Percentiles rank a stretch among this genome's conserved stretches.
Evolutionary conservation across 2,797 vertebrate species (phyloP).

Genomic region (Anas bahamensis): DNA sequence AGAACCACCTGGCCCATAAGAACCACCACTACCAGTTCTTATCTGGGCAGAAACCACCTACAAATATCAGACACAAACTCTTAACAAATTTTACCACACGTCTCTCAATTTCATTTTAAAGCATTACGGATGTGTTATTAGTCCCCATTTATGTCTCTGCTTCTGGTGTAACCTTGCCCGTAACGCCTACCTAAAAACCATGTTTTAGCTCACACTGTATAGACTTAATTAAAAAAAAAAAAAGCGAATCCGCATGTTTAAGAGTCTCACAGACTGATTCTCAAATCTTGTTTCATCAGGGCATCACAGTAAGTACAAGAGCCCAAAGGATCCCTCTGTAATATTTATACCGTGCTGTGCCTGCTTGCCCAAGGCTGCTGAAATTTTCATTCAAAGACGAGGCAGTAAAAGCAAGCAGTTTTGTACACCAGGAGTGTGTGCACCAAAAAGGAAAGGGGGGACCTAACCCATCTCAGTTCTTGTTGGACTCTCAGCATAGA

Average conservation of each 20-base stretch:
- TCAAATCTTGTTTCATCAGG: neutral
- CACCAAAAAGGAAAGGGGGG: neutral
- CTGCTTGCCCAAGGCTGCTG: neutral
- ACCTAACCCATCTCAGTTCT: neutral
- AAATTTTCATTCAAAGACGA: slow-evolving; percentile 5
- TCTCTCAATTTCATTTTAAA: neutral
- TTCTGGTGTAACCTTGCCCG: neutral
- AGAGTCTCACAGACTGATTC: neutral
- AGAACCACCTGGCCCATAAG: neutral
- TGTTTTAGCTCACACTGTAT: neutral
- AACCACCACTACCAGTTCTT: neutral
- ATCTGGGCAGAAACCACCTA: neutral
- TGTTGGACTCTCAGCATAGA: neutral
- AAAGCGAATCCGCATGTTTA: neutral
- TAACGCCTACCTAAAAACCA: neutral
- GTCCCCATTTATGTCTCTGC: neutral
- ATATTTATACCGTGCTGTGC: neutral
- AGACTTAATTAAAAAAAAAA: neutral
- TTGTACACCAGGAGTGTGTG: neutral
- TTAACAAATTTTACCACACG: neutral
- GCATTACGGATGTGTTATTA: neutral
- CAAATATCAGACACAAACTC: neutral
- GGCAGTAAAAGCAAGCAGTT: neutral
- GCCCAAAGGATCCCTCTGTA: neutral
- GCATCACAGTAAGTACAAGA: neutral